Conservation (phyloP, 2,888 invertebrate species). For the Taphrorychus bicolor region DNA sequence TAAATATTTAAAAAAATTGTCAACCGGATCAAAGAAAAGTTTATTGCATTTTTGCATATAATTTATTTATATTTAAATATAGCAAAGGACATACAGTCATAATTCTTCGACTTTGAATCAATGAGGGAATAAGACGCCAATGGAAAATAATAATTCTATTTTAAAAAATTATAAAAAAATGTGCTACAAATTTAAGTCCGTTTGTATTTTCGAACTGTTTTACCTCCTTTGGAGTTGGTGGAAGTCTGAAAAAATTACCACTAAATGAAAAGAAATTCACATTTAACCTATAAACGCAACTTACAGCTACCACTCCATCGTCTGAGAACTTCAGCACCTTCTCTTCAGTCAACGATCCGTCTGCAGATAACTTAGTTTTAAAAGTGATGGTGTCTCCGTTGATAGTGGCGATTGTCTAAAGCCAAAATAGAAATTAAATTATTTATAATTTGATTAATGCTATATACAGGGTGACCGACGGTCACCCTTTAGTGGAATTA, state of each 20-base stretch:
- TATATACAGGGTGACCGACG: no score
- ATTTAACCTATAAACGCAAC: background rate
- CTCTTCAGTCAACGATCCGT: conserved; percentile 17
- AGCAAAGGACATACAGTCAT: no score
- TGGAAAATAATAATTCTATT: background rate
- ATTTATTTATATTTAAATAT: no score
- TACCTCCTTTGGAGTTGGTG: conserved; percentile 24
- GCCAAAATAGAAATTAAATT: background rate
- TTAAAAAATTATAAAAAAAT: background rate
- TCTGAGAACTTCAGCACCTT: conserved; percentile 12
- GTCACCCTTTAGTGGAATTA: no score
- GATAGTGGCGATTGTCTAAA: conserved; percentile 6
- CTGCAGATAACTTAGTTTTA: conserved; percentile 11
- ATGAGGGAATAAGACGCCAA: no score
- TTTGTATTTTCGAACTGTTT: conserved; percentile 22
- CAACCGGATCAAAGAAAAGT: no score
- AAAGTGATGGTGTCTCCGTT: conserved; percentile 15
- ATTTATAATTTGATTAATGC: background rate
- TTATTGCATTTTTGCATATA: no score
- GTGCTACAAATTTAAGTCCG: conserved; percentile 8
- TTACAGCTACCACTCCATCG: conserved; percentile 26
- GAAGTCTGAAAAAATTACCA: conserved; percentile 19
- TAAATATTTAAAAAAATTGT: no score
- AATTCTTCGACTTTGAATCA: no score
- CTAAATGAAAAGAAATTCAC: conserved; percentile 10